Conservation (phyloP, 1,140 invertebrate genomes). For the Brachionus rotundiformis region DNA sequence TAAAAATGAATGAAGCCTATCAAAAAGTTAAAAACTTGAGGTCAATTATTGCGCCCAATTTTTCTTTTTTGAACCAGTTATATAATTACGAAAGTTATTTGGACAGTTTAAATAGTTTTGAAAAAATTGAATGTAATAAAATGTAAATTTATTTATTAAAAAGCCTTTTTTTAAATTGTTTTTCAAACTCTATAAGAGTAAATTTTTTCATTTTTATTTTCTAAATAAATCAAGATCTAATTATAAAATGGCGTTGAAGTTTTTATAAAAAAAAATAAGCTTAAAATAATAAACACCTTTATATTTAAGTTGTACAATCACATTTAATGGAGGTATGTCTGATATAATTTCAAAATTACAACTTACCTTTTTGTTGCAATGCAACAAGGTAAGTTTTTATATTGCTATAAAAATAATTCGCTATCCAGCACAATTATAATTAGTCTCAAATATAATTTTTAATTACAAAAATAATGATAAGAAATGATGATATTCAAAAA, state of each 20-base stretch:
- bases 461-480: no score
- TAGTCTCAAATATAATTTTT: no score
- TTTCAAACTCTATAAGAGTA: background rate
- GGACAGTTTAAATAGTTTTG: background rate
- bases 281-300: background rate
- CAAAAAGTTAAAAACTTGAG: slow-evolving; percentile 29
- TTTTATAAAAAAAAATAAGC: no score
- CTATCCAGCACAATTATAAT: no score
- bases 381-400: no score
- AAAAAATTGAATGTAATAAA: slow-evolving; percentile 32
- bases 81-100: slow-evolving; percentile 37
- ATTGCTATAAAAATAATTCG: no score
- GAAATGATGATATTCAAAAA: no score
- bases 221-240: background rate
- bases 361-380: background rate
- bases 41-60: slow-evolving; percentile 13
- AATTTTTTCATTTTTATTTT: background rate
- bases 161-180: background rate
- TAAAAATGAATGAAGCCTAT: slow-evolving; percentile 41
- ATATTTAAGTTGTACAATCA: background rate
- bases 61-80: slow-evolving; percentile 41
- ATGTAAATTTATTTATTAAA: slow-evolving; percentile 18
- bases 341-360: background rate
- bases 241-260: background rate
- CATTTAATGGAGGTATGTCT: background rate